These are phyloP conservation scores for Drosophila colorata DNA, from an alignment of 2,888 invertebrate genomes.

Conservation along the genomic window DNA sequence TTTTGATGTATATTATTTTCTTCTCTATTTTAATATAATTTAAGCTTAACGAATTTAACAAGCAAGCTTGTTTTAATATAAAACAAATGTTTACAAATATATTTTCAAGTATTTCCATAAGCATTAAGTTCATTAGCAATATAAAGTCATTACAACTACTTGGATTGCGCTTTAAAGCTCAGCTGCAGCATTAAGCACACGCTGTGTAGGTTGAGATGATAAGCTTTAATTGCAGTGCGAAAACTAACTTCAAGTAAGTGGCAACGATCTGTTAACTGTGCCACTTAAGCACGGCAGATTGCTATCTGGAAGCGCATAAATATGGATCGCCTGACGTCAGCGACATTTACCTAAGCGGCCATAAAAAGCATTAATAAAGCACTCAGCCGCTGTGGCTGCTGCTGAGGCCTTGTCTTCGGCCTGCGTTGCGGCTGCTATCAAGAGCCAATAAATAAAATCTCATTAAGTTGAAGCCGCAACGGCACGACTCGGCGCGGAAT, in stretches of 20 bases:
- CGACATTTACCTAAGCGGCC: conserved; percentile 59
- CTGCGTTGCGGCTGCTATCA: conserved; percentile 50
- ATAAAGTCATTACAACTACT: not conserved
- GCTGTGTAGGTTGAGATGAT: not conserved
- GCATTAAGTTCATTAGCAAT: no score
- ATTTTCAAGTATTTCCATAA: no score
- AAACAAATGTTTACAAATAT: no score
- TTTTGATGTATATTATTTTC: no score
- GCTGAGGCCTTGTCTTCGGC: conserved; percentile 25
- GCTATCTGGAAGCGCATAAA: conserved; percentile 37
- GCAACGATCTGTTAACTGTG: conserved; percentile 32
- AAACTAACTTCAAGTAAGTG: conserved; percentile 15
- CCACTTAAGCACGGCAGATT: conserved; percentile 53
- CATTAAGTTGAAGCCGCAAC: conserved; percentile 67
- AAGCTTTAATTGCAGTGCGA: conserved; percentile 12
- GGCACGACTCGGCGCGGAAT: conserved; percentile 21
- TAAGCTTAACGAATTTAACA: no score
- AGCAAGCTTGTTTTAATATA: no score
- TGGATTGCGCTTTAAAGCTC: not conserved
- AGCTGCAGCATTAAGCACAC: not conserved
- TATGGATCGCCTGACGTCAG: conserved; percentile 44
- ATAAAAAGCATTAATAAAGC: conserved; percentile 66
- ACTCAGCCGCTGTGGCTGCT: conserved; percentile 15
- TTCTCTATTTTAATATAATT: no score
- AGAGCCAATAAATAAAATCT: conserved; percentile 75